These are phyloP conservation scores for Chloroclysta siterata DNA, from an alignment of 2,888 invertebrate species.

Conservation along the genomic window DNA sequence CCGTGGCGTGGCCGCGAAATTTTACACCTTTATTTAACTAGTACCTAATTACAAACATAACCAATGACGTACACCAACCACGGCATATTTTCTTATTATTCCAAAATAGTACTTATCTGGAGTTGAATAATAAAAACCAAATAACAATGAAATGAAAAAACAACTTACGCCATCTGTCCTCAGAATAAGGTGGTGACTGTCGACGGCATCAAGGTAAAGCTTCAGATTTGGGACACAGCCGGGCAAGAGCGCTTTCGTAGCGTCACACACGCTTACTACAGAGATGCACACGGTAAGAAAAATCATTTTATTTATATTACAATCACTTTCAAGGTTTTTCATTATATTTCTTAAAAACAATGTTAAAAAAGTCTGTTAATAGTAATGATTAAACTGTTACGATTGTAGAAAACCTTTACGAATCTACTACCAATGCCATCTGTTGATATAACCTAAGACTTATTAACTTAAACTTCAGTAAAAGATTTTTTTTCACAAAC, in stretches of 20 bases:
- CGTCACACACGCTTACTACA: slow-evolving; percentile 96
- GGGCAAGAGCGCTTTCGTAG: slow-evolving; percentile 97
- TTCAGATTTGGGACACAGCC: slow-evolving; percentile 98
- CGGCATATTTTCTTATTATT: too few relatives aligned
- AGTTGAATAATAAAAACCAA: too few relatives aligned
- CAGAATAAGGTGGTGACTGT: slow-evolving; percentile 94
- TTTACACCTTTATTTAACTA: too few relatives aligned
- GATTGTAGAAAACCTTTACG: too few relatives aligned
- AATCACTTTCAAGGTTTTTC: neutral
- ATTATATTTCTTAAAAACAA: too few relatives aligned
- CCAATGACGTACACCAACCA: neutral
- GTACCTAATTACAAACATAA: neutral
- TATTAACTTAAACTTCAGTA: neutral
- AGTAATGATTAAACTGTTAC: too few relatives aligned
- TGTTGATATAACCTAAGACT: neutral
- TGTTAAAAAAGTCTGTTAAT: too few relatives aligned
- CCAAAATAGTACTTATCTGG: too few relatives aligned
- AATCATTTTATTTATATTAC: neutral
- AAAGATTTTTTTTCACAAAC: too few relatives aligned
- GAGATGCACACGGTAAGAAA: slow-evolving; percentile 94
- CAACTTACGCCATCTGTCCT: slow-evolving; percentile 76
- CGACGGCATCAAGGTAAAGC: slow-evolving; percentile 94
- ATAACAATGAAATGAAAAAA: slow-evolving; percentile 27
- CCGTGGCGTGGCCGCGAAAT: too few relatives aligned
- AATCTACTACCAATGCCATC: neutral